A percentile compares a stretch with the other conserved stretches of the same genome.
Evolutionary conservation across 2,888 invertebrate genomes (phyloP).

Genomic region (Rhagonycha lutea): DNA sequence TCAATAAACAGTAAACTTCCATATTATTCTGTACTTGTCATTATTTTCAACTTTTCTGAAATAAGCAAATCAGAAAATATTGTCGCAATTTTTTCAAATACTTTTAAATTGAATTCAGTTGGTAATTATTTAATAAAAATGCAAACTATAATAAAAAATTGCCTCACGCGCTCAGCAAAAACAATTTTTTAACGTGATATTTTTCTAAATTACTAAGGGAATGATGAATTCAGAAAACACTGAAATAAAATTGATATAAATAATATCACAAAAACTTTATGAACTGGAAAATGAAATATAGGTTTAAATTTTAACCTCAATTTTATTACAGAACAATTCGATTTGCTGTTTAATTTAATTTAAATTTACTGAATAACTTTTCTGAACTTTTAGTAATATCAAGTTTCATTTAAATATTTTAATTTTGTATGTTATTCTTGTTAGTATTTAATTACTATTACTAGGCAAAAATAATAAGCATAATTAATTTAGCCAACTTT

Average conservation of each 20-base stretch:
- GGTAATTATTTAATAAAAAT: background rate
- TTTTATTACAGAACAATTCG: background rate
- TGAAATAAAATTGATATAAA: background rate
- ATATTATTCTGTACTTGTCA: background rate
- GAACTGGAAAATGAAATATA: slow-evolving; percentile 1
- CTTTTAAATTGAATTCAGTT: background rate
- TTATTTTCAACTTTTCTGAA: background rate
- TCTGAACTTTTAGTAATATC: background rate
- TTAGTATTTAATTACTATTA: background rate
- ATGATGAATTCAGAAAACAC: background rate
- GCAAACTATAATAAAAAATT: background rate
- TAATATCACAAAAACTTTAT: slow-evolving; percentile 2
- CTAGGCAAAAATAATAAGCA: background rate
- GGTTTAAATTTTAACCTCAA: background rate
- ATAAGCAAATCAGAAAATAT: background rate
- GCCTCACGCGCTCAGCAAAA: background rate
- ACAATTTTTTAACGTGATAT: background rate
- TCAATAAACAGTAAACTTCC: background rate
- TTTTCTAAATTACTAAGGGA: background rate
- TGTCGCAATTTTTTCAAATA: background rate
- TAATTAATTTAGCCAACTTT: background rate
- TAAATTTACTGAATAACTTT: background rate
- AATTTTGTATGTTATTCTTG: background rate
- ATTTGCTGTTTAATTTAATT: slow-evolving; percentile 3
- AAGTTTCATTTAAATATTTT: background rate